Base-by-base conservation (phyloP, 2,113 vertebrate genomes). In the Nipponia nippon region DNA sequence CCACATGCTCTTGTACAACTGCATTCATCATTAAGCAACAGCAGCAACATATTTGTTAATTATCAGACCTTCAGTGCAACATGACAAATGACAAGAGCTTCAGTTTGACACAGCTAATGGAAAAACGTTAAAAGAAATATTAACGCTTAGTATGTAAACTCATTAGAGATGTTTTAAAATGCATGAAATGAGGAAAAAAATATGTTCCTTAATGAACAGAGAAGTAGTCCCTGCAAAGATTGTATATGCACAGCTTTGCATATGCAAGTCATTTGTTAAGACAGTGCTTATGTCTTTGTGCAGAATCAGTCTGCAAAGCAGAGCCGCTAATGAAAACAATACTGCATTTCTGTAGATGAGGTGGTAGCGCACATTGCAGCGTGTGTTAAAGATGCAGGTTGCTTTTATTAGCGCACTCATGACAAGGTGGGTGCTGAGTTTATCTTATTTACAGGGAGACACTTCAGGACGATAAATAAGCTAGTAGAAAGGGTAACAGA, bases 111-210 rank as follows among this genome's bases (percentile, higher is more conserved):
- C 56, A 72, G 61, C 89, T 96, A 92, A 93, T 95, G 87, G 91
- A 44, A 94, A 95, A 92, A 50, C 7, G 40, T 79, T 94, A 38
- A 26, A 82, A 85, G 58, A 91, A 94, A 95, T 93, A 87, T 85
- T 89, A 84, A 62, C 53, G 36, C 70, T 84, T 94, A 22, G 32
- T 65, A 10, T 76, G 53, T 71, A 73, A 94, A 76, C 77, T 93
- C 87, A 49, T 95, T 90, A 94, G 75, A 79, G 70, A 34, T 61
- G 53, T 20, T 96, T 85, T 95, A 77, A 90, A 91, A 96, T 87
- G 84, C 78, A 87, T 90, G 49, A 88, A 91, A 76, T 14, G 42
- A 34, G 36, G 49, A 2, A 1, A 34, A 34, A 47, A 91, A 91
- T 49, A 26, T 18, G 9, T 76, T 91, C 66, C 46, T 89, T 92